phyloP scores from a whole-genome alignment of 2,113 vertebrate species.

The Emydocephalus ijimae region DNA sequence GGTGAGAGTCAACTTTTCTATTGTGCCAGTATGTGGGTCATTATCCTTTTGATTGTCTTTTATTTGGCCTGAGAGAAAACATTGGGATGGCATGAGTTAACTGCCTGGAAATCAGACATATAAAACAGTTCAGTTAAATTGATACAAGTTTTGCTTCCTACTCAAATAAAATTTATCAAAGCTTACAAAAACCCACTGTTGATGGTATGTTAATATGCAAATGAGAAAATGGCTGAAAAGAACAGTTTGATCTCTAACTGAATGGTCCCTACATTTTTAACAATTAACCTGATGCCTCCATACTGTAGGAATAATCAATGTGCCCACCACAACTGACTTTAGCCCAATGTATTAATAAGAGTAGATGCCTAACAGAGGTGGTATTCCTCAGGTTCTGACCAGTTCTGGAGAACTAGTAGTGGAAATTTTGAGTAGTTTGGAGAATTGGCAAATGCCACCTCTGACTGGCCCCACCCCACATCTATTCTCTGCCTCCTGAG shows the following conservation, averaged over 20 bases:
- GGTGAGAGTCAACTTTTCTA: background rate
- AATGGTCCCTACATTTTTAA: background rate
- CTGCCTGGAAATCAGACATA: background rate
- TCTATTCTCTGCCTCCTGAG: no score
- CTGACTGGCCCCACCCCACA: no score
- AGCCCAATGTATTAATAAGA: background rate
- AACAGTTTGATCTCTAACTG: background rate
- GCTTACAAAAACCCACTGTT: background rate
- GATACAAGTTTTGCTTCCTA: background rate
- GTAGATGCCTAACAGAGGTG: background rate
- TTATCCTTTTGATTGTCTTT: background rate
- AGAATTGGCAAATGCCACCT: no score
- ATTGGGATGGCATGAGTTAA: background rate
- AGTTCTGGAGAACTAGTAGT: no score
- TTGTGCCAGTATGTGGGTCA: background rate
- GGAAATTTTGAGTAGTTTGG: no score
- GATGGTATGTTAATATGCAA: background rate
- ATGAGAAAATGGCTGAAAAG: background rate
- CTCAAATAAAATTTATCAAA: background rate
- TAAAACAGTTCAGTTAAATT: background rate
- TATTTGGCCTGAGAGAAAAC: background rate
- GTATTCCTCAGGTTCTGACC: no score
- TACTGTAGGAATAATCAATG: background rate
- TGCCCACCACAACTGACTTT: background rate
- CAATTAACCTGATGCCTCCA: background rate